Conservation (phyloP, 2,888 invertebrate genomes). For the Neuroscelio doddi region DNA sequence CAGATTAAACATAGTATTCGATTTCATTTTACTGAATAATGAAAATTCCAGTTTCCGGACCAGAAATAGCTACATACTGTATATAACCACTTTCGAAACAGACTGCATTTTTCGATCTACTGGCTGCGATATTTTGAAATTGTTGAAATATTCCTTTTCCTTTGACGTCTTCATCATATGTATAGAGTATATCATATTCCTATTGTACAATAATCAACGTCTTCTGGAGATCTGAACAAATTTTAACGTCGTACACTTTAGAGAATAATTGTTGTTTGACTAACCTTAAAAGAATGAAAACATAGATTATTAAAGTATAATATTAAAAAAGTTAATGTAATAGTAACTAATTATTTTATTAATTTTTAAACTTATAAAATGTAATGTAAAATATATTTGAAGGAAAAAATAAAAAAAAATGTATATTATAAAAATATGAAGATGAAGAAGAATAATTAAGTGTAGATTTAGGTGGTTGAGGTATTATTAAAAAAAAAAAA, state of each 20-base stretch:
- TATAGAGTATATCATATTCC: conserved; percentile 51
- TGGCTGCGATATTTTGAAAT: conserved; percentile 48
- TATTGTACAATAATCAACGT: conserved; percentile 14
- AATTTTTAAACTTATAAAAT: too few relatives aligned
- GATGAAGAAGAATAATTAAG: too few relatives aligned
- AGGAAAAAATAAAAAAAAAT: too few relatives aligned
- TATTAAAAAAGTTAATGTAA: too few relatives aligned
- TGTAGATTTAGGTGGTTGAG: too few relatives aligned
- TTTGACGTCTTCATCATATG: conserved; percentile 46
- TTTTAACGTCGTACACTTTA: conserved; percentile 44
- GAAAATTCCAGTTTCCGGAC: conserved; percentile 51
- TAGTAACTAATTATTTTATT: too few relatives aligned
- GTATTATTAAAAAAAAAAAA: too few relatives aligned
- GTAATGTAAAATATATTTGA: too few relatives aligned
- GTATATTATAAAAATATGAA: too few relatives aligned
- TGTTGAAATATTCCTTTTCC: conserved; percentile 43
- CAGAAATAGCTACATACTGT: conserved; percentile 57
- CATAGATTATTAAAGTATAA: too few relatives aligned
- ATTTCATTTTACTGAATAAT: conserved; percentile 51
- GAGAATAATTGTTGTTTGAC: conserved; percentile 37
- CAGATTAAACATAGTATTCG: conserved; percentile 46
- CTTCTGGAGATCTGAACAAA: conserved; percentile 50
- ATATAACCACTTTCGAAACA: conserved; percentile 62
- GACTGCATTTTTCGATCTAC: conserved; percentile 51
- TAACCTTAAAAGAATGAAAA: conserved; percentile 47